These are phyloP conservation scores for Augochlora pura DNA, from an alignment of 1,140 invertebrate species.

Conservation along the genomic window DNA sequence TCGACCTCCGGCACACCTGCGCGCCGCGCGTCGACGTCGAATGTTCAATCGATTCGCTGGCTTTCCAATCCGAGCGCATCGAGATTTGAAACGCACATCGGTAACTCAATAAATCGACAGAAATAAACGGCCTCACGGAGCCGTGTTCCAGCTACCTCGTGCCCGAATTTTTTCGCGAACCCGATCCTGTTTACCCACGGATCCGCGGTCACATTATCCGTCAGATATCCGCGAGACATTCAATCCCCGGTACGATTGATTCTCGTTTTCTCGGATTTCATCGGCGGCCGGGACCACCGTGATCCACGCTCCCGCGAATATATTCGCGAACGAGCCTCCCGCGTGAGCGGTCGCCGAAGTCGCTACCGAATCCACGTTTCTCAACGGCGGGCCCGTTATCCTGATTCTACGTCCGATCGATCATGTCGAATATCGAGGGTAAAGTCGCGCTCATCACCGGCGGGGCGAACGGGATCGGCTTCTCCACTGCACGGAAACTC, in stretches of 20 bases:
- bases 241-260: slow-evolving; percentile 43
- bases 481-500: slow-evolving; percentile 76
- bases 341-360: not conserved
- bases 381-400: not conserved
- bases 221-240: slow-evolving; percentile 44
- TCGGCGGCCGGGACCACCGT: not conserved
- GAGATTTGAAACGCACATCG: not conserved
- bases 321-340: slow-evolving; percentile 32
- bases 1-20: no score
- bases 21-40: no score
- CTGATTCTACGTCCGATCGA: not conserved
- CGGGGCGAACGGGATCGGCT: slow-evolving; percentile 79
- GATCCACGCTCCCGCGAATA: not conserved
- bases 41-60: not conserved
- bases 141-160: not conserved
- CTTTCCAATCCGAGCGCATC: not conserved
- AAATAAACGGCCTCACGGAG: slow-evolving; percentile 18
- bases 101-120: slow-evolving; percentile 34
- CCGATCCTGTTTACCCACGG: slow-evolving; percentile 57
- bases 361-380: not conserved
- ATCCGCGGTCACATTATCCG: slow-evolving; percentile 29
- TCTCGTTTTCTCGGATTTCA: slow-evolving; percentile 56
- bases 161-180: slow-evolving; percentile 44
- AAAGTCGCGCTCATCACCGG: slow-evolving; percentile 81
- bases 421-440: slow-evolving; percentile 53